Percentiles rank a stretch among this genome's conserved stretches.
Conservation (phyloP, 1,140 invertebrate species). For the Luehdorfia chinensis region DNA sequence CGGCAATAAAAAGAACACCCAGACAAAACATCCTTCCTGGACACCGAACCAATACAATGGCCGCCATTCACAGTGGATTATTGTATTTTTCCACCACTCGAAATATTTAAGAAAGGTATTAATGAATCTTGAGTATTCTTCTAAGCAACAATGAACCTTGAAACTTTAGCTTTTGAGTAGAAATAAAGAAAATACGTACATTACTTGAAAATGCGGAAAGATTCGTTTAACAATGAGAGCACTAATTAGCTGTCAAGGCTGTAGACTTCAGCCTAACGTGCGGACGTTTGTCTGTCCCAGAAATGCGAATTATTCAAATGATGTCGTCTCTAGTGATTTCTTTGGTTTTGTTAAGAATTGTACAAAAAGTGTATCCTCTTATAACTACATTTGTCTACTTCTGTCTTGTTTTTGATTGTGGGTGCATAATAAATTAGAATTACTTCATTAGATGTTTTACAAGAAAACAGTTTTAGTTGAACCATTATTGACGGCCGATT, state of each 20-base stretch:
- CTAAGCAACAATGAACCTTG: conserved; percentile 44
- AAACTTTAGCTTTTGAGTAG: conserved; percentile 25
- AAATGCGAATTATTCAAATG: conserved; percentile 72
- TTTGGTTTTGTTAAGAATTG: conserved; percentile 49
- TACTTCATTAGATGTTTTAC: not conserved
- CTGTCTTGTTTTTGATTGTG: conserved; percentile 23
- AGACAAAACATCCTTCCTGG: conserved; percentile 73
- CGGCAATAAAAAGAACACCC: conserved; percentile 73
- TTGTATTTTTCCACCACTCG: conserved; percentile 71
- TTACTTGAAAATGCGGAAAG: conserved; percentile 47
- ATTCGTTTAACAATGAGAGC: conserved; percentile 70
- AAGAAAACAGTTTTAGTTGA: too few relatives aligned
- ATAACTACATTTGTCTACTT: conserved; percentile 27
- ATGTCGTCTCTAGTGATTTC: conserved; percentile 69
- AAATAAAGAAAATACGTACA: conserved; percentile 27
- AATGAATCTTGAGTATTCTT: conserved; percentile 50
- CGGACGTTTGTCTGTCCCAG: conserved; percentile 59
- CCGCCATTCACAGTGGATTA: conserved; percentile 67
- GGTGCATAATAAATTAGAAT: not conserved
- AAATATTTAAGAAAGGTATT: conserved; percentile 71
- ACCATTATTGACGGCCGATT: too few relatives aligned
- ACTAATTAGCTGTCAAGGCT: conserved; percentile 74
- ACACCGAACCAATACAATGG: conserved; percentile 72
- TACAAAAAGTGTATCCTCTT: conserved; percentile 31
- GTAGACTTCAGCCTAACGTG: conserved; percentile 40